Conservation (phyloP, 1,140 invertebrate genomes). For the Acromyrmex echinatior region DNA sequence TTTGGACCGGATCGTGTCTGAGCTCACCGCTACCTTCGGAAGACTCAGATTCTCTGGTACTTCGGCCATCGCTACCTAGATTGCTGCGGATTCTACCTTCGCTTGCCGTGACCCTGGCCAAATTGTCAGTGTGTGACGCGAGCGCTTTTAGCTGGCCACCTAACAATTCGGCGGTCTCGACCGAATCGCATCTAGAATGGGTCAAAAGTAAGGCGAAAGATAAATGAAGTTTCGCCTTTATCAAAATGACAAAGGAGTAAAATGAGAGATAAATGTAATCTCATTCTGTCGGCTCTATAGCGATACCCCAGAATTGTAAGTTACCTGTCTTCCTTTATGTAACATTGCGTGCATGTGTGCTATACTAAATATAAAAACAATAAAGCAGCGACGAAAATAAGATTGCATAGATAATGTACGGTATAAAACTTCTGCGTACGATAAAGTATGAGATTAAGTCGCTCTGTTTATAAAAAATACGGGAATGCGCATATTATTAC, state of each 20-base stretch:
- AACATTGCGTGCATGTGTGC: background rate
- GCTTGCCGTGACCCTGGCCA: constrained; percentile 91
- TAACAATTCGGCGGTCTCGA: constrained; percentile 95
- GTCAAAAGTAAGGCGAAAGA: background rate
- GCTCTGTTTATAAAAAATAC: constrained; percentile 18
- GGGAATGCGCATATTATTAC: constrained; percentile 19
- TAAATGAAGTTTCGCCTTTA: background rate
- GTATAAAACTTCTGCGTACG: background rate
- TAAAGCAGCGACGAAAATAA: background rate
- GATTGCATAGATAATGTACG: background rate
- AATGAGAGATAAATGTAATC: background rate
- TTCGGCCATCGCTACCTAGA: constrained; percentile 91
- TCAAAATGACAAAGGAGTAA: background rate
- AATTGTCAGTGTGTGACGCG: constrained; percentile 94
- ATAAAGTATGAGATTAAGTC: background rate
- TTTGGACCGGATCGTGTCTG: constrained; percentile 87
- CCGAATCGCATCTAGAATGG: constrained; percentile 92
- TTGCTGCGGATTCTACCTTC: constrained; percentile 90
- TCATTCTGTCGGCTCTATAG: background rate
- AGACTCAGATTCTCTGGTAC: constrained; percentile 92
- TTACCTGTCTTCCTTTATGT: background rate
- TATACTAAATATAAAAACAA: background rate
- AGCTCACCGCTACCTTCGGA: constrained; percentile 90
- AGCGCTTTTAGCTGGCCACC: constrained; percentile 93
- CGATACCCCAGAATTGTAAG: background rate